A percentile compares a stretch with the other conserved stretches of the same genome.
Conservation (phyloP, 2,797 vertebrate genomes). For the Hippoglossus hippoglossus region DNA sequence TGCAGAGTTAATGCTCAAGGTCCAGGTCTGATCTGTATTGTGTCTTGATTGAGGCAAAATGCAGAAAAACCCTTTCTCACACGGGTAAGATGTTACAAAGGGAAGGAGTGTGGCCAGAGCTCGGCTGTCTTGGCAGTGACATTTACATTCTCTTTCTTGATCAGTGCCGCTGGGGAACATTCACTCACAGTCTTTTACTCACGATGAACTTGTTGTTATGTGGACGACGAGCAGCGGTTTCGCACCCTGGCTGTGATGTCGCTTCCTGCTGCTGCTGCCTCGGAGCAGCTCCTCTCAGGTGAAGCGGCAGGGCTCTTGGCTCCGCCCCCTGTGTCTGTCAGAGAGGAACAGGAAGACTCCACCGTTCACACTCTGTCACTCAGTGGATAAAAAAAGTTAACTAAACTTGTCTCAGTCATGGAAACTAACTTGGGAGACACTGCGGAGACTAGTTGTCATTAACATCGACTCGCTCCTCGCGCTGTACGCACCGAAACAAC, state of each 20-base stretch:
- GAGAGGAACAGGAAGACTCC: conserved; percentile 79
- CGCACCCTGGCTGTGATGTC: no score
- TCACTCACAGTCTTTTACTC: no score
- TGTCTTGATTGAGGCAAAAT: no score
- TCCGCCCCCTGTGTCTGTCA: conserved; percentile 65
- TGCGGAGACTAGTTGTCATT: conserved; percentile 13
- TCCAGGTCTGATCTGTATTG: no score
- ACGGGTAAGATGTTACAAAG: no score
- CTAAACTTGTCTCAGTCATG: conserved; percentile 63
- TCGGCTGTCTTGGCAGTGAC: no score
- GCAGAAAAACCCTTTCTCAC: no score
- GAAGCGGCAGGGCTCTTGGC: conserved; percentile 47
- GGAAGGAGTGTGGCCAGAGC: no score
- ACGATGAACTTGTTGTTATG: neutral
- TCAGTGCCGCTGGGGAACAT: no score
- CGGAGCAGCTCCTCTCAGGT: conserved; percentile 67
- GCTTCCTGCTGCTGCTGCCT: no score
- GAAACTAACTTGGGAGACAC: conserved; percentile 55
- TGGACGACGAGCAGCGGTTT: neutral
- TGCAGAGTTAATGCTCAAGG: no score
- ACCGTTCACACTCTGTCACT: conserved; percentile 43
- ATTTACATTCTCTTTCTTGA: no score
- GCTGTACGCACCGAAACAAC: conserved; percentile 32
- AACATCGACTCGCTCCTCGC: conserved; percentile 11
- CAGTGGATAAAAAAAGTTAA: conserved; percentile 65